Evolutionary conservation across 2,797 vertebrate species (phyloP), one percentile per base, ranked within the genome.

Genomic region (Mareca strepera): DNA sequence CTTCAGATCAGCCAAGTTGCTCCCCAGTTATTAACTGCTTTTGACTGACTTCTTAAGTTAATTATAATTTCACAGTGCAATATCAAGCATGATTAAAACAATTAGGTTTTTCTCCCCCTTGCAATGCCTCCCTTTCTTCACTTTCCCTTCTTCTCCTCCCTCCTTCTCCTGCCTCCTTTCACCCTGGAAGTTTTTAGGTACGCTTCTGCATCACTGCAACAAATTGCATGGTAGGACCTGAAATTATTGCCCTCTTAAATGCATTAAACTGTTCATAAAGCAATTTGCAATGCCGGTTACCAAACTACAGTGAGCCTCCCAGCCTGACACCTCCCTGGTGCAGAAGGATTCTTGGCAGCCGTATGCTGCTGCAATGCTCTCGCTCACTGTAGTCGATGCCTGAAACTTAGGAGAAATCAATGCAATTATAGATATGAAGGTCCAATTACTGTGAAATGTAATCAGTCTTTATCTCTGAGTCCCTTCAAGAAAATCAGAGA

Each of bases 71-170:
- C 95, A 95, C 91, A 95, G 88, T 77, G 91, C 85, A 96, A 88
- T 94, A 97, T 92, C 95, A 97, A 94, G 91, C 90, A 96, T 94
- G 93, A 96, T 96, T 96, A 95, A 96, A 97, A 96, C 91, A 93
- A 95, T 95, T 94, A 96, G 74, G 84, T 85, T 95, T 96, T 91
- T 63, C 75, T 67, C 33, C 67, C 46, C 79, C 48, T 58, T 79
- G 46, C 84, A 90, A 35, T 68, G 64, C 58, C 76, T 96, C 78
- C 35, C 66, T 96, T 86, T 39, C 58, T 67, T 67, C 1, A 0
- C 53, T 91, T 73, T 69, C 66, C 67, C 77, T 67, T 78, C 68
- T 78, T 23, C 69, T 66, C 55, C 29, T 44, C 23, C 60, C 37
- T 77, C 91, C 56, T 74, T 78, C 37, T 55, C 73, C 77, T 64